Percentiles rank a stretch among this genome's conserved stretches.
Evolutionary conservation across 1,140 invertebrate genomes (phyloP).

Genomic region (Eumeta japonica): DNA sequence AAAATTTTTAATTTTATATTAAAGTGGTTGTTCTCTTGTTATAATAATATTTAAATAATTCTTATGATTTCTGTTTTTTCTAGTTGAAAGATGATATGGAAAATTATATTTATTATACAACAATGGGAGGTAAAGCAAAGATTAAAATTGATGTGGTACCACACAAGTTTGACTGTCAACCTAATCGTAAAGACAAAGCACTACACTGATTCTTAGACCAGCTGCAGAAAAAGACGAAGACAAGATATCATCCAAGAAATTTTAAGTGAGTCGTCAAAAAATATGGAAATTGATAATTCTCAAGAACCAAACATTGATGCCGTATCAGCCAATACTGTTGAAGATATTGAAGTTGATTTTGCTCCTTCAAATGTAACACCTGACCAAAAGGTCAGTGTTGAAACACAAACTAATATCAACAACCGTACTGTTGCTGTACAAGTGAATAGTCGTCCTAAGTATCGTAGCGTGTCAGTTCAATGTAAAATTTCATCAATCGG

Average conservation of each 20-base stretch:
- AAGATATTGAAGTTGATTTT: constrained; percentile 1
- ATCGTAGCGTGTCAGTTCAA: background rate
- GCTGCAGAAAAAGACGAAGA: constrained; percentile 1
- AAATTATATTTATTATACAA: constrained; percentile 1
- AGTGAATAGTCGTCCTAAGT: constrained; percentile 1
- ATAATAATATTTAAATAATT: constrained; percentile 1
- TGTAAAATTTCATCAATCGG: constrained; percentile 1
- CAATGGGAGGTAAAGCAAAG: constrained; percentile 1
- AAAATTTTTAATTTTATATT: constrained; percentile 1
- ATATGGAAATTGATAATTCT: constrained; percentile 1
- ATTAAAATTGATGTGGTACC: constrained; percentile 1
- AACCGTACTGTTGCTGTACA: constrained; percentile 1
- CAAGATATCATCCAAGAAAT: background rate
- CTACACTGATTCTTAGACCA: background rate
- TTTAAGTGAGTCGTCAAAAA: constrained; percentile 1
- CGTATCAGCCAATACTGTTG: constrained; percentile 1
- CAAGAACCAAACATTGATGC: background rate
- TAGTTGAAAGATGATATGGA: constrained; percentile 1
- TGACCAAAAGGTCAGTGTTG: background rate
- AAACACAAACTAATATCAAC: constrained; percentile 1
- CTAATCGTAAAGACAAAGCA: constrained; percentile 1
- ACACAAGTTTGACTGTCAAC: constrained; percentile 1
- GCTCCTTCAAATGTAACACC: constrained; percentile 1
- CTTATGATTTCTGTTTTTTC: constrained; percentile 1
- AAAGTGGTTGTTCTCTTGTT: background rate